A percentile compares a stretch with the other conserved stretches of the same genome.
Conservation (phyloP, 2,888 invertebrate genomes). For the Incurvaria masculella region DNA sequence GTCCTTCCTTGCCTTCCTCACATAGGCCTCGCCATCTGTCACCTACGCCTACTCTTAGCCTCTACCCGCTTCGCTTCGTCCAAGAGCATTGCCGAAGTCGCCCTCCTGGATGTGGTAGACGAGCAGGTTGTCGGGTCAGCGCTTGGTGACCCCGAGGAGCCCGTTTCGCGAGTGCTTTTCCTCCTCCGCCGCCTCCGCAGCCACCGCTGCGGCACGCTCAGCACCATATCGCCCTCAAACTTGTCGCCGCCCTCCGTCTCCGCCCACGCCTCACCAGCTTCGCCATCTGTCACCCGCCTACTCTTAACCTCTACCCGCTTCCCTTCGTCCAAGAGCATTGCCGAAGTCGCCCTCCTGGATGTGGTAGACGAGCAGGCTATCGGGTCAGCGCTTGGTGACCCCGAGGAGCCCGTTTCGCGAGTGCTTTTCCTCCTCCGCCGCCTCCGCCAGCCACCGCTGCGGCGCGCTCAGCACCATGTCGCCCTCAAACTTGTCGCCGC, state of each 20-base stretch:
- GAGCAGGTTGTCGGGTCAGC: slow-evolving; percentile 47
- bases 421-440: slow-evolving; percentile 19
- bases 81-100: slow-evolving; percentile 42
- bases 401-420: slow-evolving; percentile 40
- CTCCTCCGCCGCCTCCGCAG: slow-evolving; percentile 23
- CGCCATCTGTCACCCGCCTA: not conserved
- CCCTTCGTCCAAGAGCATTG: slow-evolving; percentile 33
- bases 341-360: slow-evolving; percentile 43
- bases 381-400: slow-evolving; percentile 44
- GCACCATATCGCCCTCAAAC: slow-evolving; percentile 51
- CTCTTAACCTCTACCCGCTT: slow-evolving; percentile 18
- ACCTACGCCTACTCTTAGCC: not conserved
- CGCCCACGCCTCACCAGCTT: slow-evolving; percentile 6
- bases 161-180: slow-evolving; percentile 33
- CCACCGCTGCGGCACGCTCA: slow-evolving; percentile 27
- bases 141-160: slow-evolving; percentile 30
- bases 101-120: slow-evolving; percentile 38
- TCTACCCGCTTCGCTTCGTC: slow-evolving; percentile 1
- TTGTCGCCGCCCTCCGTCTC: slow-evolving; percentile 33
- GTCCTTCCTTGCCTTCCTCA: no score
- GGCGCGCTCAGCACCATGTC: slow-evolving; percentile 38
- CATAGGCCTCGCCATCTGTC: slow-evolving; percentile 10
- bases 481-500: slow-evolving; percentile 47
- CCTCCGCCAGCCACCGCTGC: slow-evolving; percentile 27
- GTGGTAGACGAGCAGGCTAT: slow-evolving; percentile 39